A percentile compares a stretch with the other conserved stretches of the same genome.
These are phyloP conservation scores for Falco rusticolus DNA, from an alignment of 2,797 vertebrate genomes.

Conservation along the genomic window DNA sequence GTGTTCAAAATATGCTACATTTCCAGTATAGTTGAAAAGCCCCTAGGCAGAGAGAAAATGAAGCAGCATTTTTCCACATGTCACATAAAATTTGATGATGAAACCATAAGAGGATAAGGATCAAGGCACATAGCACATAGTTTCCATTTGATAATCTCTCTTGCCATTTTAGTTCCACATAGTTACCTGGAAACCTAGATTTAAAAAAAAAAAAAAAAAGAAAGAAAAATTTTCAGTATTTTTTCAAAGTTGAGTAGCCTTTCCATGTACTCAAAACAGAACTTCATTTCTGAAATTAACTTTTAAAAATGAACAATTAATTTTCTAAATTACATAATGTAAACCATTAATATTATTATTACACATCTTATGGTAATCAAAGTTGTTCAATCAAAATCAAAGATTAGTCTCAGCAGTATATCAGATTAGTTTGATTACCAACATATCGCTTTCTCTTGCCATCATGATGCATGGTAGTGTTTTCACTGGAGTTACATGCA, in stretches of 20 bases:
- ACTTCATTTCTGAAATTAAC: not conserved
- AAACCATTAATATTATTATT: not conserved
- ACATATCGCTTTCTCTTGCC: not conserved
- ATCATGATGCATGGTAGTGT: not conserved
- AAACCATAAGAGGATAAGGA: not conserved
- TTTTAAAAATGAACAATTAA: accelerated
- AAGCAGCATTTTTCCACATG: not conserved
- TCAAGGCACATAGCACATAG: not conserved
- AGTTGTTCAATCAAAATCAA: not conserved
- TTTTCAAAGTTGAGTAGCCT: not conserved
- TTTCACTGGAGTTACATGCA: not conserved
- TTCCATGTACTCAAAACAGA: not conserved
- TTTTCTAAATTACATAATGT: not conserved
- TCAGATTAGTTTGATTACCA: not conserved
- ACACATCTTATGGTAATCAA: not conserved
- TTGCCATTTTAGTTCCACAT: not conserved
- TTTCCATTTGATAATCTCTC: not conserved
- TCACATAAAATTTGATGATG: not conserved
- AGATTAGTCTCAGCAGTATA: not conserved
- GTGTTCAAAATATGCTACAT: not conserved
- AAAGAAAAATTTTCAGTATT: not conserved
- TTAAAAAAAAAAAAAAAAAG: not conserved
- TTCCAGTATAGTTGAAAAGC: not conserved
- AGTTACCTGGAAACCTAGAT: not conserved
- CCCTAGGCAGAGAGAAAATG: not conserved